phyloP scores from a whole-genome alignment of 1,140 invertebrate species.

The Leptinotarsa texana region DNA sequence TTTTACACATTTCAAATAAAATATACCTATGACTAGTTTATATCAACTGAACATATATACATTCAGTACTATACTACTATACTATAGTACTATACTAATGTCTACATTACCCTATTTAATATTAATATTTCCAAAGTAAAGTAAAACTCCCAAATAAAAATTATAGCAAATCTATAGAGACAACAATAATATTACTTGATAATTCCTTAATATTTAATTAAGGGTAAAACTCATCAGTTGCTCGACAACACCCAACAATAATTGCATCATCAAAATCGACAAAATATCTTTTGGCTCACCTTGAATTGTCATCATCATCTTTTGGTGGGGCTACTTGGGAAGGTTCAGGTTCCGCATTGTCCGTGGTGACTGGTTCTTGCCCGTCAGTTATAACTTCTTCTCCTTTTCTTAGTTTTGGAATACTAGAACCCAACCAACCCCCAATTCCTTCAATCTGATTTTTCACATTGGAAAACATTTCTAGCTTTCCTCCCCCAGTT shows the following conservation, averaged over 20 bases:
- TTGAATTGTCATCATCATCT: conserved; percentile 82
- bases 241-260: not conserved
- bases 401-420: conserved; percentile 70
- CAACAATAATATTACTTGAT: too few relatives aligned
- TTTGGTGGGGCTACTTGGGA: conserved; percentile 58
- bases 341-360: conserved; percentile 54
- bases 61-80: too few relatives aligned
- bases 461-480: conserved; percentile 82
- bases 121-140: too few relatives aligned
- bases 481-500: conserved; percentile 71
- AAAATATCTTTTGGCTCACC: conserved; percentile 60
- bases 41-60: too few relatives aligned
- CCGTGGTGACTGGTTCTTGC: conserved; percentile 55
- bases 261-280: not conserved
- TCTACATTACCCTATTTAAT: too few relatives aligned
- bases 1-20: too few relatives aligned
- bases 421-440: conserved; percentile 76
- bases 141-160: too few relatives aligned
- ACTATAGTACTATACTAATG: too few relatives aligned
- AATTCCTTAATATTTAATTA: too few relatives aligned
- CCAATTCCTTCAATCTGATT: conserved; percentile 78
- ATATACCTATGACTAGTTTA: too few relatives aligned
- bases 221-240: not conserved
- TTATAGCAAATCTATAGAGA: too few relatives aligned
- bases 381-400: conserved; percentile 53